These are phyloP conservation scores for Notocelia uddmanniana DNA, from an alignment of 2,888 invertebrate genomes.

Conservation along the genomic window DNA sequence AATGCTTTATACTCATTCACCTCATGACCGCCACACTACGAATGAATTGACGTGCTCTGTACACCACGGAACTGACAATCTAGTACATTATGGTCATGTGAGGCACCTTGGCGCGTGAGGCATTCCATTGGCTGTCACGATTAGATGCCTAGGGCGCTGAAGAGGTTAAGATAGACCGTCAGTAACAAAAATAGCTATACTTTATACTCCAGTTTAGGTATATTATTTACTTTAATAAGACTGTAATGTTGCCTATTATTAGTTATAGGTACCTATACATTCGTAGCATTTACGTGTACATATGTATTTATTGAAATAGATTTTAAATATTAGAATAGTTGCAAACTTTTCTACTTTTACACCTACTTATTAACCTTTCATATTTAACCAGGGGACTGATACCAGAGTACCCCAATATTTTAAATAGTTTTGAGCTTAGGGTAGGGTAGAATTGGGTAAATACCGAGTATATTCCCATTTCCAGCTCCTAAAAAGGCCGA, in stretches of 20 bases:
- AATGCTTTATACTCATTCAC: no score
- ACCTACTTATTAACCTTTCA: not conserved
- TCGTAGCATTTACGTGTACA: conserved; percentile 31
- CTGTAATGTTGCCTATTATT: conserved; percentile 62
- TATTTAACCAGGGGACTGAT: not conserved
- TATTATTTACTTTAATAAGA: conserved; percentile 47
- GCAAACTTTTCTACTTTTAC: conserved; percentile 2
- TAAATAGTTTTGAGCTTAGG: not conserved
- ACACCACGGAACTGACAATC: no score
- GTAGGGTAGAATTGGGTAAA: not conserved
- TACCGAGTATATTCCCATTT: not conserved
- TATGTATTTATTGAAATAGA: conserved; percentile 26
- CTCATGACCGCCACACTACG: no score
- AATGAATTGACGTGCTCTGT: no score
- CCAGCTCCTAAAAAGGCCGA: not conserved
- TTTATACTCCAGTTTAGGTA: conserved; percentile 37
- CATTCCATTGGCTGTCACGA: no score
- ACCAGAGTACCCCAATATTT: no score
- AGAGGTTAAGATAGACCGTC: not conserved
- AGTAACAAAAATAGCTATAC: conserved; percentile 5
- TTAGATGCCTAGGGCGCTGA: no score
- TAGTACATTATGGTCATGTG: no score
- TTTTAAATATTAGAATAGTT: conserved; percentile 5
- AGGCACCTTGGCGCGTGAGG: no score
- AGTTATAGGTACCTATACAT: conserved; percentile 43